Evolutionary conservation across 2,888 invertebrate species (phyloP).

Genomic region (Erynnis tages): DNA sequence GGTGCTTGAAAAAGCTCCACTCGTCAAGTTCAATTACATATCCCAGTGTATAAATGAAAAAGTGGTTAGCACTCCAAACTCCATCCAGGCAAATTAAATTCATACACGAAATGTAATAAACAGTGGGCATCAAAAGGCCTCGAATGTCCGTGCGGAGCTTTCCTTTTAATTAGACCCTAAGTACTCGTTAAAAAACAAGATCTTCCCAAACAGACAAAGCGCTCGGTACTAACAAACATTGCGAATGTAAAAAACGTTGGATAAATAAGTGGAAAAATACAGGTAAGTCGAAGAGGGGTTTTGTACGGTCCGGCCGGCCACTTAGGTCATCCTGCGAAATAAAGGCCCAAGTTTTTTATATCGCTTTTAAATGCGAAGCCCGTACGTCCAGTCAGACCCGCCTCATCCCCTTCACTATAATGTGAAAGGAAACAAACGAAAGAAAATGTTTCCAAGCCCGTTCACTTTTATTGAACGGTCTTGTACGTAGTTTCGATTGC

Average conservation of each 20-base stretch:
- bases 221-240: conserved; percentile 72
- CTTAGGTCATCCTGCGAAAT: conserved; percentile 81
- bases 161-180: conserved; percentile 81
- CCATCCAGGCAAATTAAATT: conserved; percentile 77
- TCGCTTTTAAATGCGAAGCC: conserved; percentile 78
- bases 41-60: conserved; percentile 47
- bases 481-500: conserved; percentile 75
- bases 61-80: conserved; percentile 64
- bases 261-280: conserved; percentile 82
- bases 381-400: conserved; percentile 67
- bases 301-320: conserved; percentile 78
- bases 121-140: conserved; percentile 78
- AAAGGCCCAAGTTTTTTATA: conserved; percentile 79
- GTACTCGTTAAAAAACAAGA: conserved; percentile 81
- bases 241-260: conserved; percentile 78
- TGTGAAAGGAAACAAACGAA: conserved; percentile 79
- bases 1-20: conserved; percentile 45
- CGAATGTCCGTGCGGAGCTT: conserved; percentile 73
- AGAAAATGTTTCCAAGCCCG: conserved; percentile 77
- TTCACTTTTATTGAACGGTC: conserved; percentile 72
- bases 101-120: conserved; percentile 78
- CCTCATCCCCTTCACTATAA: conserved; percentile 71
- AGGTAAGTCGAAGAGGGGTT: conserved; percentile 79
- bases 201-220: conserved; percentile 78
- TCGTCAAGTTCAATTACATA: conserved; percentile 59